phyloP scores from a whole-genome alignment of 1,140 invertebrate species.

The Gryllus bimaculatus region DNA sequence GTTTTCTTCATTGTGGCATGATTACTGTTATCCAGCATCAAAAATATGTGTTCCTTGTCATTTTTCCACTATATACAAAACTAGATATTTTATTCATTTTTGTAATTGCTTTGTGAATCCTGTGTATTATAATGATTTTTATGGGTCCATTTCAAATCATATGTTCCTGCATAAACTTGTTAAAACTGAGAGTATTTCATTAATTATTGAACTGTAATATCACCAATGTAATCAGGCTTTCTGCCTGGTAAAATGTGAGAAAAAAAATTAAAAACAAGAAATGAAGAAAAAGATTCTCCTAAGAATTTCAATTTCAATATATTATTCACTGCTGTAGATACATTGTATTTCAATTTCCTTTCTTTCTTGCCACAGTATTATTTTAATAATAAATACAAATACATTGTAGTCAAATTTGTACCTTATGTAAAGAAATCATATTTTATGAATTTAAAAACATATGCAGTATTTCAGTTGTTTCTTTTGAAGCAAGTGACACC shows the following conservation, averaged over 20 bases:
- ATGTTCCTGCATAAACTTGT: background rate
- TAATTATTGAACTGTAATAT: background rate
- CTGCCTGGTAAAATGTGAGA: background rate
- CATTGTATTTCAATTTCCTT: background rate
- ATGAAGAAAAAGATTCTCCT: background rate
- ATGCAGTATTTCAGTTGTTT: background rate
- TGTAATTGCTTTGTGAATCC: background rate
- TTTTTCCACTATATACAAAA: no score
- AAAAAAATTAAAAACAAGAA: constrained; percentile 6
- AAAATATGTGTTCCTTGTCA: no score
- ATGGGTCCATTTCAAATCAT: background rate
- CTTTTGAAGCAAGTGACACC: background rate
- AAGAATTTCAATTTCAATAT: background rate
- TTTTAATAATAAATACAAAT: constrained; percentile 3
- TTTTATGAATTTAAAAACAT: constrained; percentile 6
- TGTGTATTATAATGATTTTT: background rate
- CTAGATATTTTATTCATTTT: background rate
- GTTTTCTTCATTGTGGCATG: background rate
- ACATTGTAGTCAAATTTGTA: constrained; percentile 5
- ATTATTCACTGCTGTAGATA: background rate
- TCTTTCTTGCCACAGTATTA: constrained; percentile 1
- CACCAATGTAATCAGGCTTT: background rate
- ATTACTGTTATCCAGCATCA: no score
- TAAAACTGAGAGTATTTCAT: background rate
- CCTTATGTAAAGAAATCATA: background rate